Evolutionary conservation across 2,888 invertebrate species (phyloP).

Genomic region (Drosophila parthenogenetica): DNA sequence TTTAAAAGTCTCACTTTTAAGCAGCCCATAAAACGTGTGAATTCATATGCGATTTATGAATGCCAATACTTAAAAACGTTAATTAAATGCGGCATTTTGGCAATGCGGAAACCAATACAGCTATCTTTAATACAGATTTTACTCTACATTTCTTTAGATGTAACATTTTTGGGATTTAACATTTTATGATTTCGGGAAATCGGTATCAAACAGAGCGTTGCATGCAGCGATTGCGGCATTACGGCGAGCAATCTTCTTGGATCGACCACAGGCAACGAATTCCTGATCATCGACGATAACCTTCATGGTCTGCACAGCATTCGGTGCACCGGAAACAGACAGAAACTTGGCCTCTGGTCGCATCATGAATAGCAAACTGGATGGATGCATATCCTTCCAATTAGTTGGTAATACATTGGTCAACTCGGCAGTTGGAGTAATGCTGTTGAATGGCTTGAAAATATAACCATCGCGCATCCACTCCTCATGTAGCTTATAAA

Average conservation of each 20-base stretch:
- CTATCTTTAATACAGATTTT: neutral
- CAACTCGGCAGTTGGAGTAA: neutral
- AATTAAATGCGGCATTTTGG: constrained; percentile 35
- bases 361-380: neutral
- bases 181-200: neutral
- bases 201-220: neutral
- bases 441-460: neutral
- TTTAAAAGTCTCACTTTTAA: constrained; percentile 41
- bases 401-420: neutral
- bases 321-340: neutral
- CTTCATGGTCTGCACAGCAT: neutral
- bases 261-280: neutral
- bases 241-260: neutral
- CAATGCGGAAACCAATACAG: constrained; percentile 33
- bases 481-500: neutral
- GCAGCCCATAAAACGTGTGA: constrained; percentile 47
- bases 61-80: constrained; percentile 15
- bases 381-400: constrained; percentile 1
- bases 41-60: constrained; percentile 51
- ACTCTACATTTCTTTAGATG: neutral
- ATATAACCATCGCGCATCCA: neutral
- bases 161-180: neutral
- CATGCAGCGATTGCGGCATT: neutral
- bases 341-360: neutral
- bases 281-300: neutral